Conservation (phyloP, 2,113 vertebrate genomes). For the Glaucidium brasilianum region DNA sequence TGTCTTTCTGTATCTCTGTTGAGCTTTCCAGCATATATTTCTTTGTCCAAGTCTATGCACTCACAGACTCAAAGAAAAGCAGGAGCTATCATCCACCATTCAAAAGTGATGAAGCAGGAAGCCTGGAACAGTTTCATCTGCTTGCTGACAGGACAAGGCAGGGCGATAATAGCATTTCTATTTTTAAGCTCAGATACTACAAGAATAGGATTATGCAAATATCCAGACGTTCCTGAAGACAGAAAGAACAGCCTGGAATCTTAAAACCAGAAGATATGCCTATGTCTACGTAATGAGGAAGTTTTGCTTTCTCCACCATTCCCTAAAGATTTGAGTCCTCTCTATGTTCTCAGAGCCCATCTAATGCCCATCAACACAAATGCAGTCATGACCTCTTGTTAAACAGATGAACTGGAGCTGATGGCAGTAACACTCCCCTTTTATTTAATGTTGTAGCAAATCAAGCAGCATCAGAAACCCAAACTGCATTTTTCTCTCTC, state of each 20-base stretch:
- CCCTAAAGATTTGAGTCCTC: background rate
- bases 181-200: background rate
- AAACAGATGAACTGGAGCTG: background rate
- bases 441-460: background rate
- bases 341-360: background rate
- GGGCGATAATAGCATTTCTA: background rate
- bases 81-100: background rate
- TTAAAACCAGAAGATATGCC: background rate
- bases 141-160: background rate
- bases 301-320: background rate
- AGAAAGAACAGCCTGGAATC: background rate
- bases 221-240: background rate
- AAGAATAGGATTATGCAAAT: background rate
- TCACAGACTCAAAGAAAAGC: background rate
- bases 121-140: background rate
- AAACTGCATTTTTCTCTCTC: background rate
- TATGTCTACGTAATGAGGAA: background rate
- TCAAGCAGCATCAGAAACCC: background rate
- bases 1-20: rapidly evolving
- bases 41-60: background rate
- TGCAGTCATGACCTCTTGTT: background rate
- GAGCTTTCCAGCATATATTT: background rate
- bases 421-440: background rate
- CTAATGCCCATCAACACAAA: rapidly evolving
- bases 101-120: background rate